Evolutionary conservation across 2,888 invertebrate species (phyloP), one percentile per base, ranked within the genome.

Genomic region (Ophion ellenae): DNA sequence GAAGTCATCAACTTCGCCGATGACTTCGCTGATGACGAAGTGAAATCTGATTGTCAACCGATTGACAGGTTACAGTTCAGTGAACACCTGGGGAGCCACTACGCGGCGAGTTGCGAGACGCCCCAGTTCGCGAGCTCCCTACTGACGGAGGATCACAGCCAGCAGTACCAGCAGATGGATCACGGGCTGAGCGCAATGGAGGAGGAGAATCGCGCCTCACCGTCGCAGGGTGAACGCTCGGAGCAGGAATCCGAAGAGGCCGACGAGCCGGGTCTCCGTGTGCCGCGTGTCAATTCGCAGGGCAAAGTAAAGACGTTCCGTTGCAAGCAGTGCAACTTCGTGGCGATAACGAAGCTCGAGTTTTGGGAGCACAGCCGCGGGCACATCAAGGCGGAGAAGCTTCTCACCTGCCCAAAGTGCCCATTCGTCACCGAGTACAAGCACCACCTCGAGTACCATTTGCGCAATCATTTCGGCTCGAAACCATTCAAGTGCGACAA

Each of bases 381-480:
- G 28, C 99, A 99, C 95, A 99, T 99, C 91, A 98, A 98, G 91
- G 96, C 97, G 0, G 99, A 99, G 90, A 99, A 99, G 93, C 96
- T 98, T 90, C 95, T 99, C 45, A 96, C 96, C 85, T 99, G 99
- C 92, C 97, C 97, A 5, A 96, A 97, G 91, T 99, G 99, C 92
- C 98, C 98, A 0, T 99, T 99, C 92, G 99, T 99, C 4, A 99
- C 99, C 0, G 99, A 99, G 93, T 98, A 98, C 95, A 99, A 99
- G 92, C 99, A 99, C 93, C 99, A 99, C 90, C 95, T 99, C 84
- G 99, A 99, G 93, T 99, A 99, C 92, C 99, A 99, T 93, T 96
- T 99, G 93, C 96, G 98, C 66, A 99, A 99, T 93, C 99, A 99
- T 94, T 96, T 97, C 90, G 98, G 99, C 61, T 97, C 97, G 0